Evolutionary conservation across 2,113 vertebrate genomes (phyloP).

Genomic region (Mirounga angustirostris): DNA sequence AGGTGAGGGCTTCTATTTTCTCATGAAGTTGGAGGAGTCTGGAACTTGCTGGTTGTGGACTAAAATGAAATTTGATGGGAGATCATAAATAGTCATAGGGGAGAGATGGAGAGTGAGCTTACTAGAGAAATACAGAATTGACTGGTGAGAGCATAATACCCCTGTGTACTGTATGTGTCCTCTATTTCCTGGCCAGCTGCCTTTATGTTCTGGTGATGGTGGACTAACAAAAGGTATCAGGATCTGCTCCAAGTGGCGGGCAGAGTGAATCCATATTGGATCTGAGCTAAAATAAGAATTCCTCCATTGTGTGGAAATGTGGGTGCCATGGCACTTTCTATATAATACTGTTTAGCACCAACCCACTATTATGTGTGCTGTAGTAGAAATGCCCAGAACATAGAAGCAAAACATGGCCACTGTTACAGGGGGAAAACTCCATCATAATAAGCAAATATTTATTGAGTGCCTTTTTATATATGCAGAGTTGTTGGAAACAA

Average conservation of each 20-base stretch:
- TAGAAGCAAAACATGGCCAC: not conserved
- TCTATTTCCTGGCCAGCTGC: not conserved
- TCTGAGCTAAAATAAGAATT: not conserved
- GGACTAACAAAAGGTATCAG: not conserved
- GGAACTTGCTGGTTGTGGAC: not conserved
- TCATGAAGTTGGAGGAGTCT: not conserved
- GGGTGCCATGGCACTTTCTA: not conserved
- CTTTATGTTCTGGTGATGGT: not conserved
- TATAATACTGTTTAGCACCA: not conserved
- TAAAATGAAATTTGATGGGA: not conserved
- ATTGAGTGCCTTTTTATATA: not conserved
- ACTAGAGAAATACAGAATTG: not conserved
- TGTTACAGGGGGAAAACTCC: too few relatives aligned
- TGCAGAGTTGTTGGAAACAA: not conserved
- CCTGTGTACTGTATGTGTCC: not conserved
- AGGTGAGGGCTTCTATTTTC: not conserved
- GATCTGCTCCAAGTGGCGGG: not conserved
- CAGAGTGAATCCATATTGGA: not conserved
- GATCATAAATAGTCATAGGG: not conserved
- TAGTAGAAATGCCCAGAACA: not conserved
- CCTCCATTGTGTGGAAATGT: not conserved
- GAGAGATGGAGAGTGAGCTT: not conserved
- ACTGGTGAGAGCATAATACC: not conserved
- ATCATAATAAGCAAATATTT: not conserved
- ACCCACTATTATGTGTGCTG: not conserved